Percentiles rank a stretch among this genome's conserved stretches.
Conservation (phyloP, 2,113 vertebrate genomes). For the Microcebus jonahi region DNA sequence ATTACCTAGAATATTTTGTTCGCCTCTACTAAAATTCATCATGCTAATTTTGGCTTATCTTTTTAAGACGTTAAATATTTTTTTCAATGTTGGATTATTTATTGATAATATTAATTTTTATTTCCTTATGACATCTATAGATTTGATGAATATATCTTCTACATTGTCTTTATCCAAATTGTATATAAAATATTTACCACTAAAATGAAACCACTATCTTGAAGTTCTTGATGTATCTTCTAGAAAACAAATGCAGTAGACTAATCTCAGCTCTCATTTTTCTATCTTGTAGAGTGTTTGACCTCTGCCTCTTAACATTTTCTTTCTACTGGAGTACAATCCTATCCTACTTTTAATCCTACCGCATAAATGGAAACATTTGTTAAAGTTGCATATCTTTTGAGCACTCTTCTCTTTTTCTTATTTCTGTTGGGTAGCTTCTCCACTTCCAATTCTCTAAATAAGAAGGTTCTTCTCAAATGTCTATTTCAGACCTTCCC, state of each 20-base stretch:
- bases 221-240: background rate
- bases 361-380: background rate
- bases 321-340: background rate
- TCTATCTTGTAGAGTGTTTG: background rate
- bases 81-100: background rate
- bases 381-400: background rate
- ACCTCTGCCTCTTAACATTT: background rate
- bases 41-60: background rate
- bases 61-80: background rate
- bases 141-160: background rate
- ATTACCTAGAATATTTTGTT: background rate
- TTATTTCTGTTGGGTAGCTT: background rate
- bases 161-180: background rate
- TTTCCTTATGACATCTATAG: background rate
- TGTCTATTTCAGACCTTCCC: background rate
- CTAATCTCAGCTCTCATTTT: background rate
- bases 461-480: background rate
- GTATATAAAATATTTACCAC: background rate
- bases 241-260: background rate
- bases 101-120: background rate
- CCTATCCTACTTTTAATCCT: background rate
- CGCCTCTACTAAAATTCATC: background rate
- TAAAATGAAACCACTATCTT: background rate
- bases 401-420: background rate
- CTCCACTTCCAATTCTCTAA: background rate